Evolutionary conservation across 1,140 invertebrate genomes (phyloP), one percentile per base, ranked within the genome.

Genomic region (Ceratitis capitata): DNA sequence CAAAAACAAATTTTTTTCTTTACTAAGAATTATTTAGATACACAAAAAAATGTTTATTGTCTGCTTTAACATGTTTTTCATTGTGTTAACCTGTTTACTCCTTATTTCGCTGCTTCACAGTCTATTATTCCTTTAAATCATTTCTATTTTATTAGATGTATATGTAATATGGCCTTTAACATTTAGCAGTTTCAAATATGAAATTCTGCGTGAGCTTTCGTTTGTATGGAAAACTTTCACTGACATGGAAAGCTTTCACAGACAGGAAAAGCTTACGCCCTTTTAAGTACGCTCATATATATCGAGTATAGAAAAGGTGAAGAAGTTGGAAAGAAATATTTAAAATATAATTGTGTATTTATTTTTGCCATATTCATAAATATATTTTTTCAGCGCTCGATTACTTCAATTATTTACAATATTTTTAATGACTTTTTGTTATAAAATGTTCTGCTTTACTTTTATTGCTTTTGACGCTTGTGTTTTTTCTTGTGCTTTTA

Each of bases 341-440:
- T 69, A 35, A 12, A 69, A 69, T 32, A 19, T 69, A 69, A 69
- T 32, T 16, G 26, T 69, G 61, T 16, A 16, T 69, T 69, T 32
- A 19, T 6, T 35, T 35, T 14, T 10, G 61, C 61, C 26, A 39
- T 4, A 32, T 1, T 35, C 16, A 0, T 74, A n/a, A n/a, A 74
- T 19, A n/a, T n/a, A 19, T 19, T 51, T 19, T 51, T 47, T 45
- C 39, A 78, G 45, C 26, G 69, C 69, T 45, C 39, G 35, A 45
- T 26, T 78, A 78, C 69, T 78, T 45, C 35, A 39, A 78, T 45
- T 78, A 42, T 78, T 42, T 78, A 78, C 39, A 78, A n/a, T 45
- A 19, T 29, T 45, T 16, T 47, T 78, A 78, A 78, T 78, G 69
- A 78, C 35, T 78, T 78, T 78, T 78, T 35, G 69, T 78, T 78